Conservation (phyloP, 1,140 invertebrate species). For the Calliopsis andreniformis region DNA sequence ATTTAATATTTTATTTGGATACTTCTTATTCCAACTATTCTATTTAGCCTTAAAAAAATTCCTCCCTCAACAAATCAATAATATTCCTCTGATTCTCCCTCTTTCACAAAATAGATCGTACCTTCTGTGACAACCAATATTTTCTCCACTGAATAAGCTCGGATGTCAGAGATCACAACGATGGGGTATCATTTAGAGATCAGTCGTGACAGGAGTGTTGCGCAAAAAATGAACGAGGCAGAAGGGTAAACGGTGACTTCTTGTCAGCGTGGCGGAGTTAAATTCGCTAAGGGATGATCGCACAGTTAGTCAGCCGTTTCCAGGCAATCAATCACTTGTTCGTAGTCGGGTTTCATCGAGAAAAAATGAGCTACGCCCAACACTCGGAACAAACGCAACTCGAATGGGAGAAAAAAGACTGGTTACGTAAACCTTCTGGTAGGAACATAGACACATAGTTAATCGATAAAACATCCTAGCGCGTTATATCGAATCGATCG, state of each 20-base stretch:
- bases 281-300: slow-evolving; percentile 47
- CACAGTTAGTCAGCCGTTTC: slow-evolving; percentile 62
- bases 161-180: neutral
- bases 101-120: no score
- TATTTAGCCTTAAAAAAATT: no score
- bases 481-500: neutral
- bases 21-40: no score
- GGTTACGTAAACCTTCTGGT: neutral
- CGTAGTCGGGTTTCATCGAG: neutral
- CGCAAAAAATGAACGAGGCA: neutral
- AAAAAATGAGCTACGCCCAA: slow-evolving; percentile 19
- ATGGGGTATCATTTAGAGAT: neutral
- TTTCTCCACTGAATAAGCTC: neutral
- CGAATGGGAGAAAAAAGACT: neutral
- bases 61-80: no score
- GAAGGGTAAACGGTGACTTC: neutral
- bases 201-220: neutral
- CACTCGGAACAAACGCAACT: neutral
- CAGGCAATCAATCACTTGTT: slow-evolving; percentile 51
- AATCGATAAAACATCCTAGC: slow-evolving; percentile 7
- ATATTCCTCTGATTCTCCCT: no score
- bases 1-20: no score
- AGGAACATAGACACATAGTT: neutral
- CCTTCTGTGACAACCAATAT: neutral
- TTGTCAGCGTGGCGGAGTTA: slow-evolving; percentile 14